A percentile compares a stretch with the other conserved stretches of the same genome.
Conservation (phyloP, 2,797 vertebrate genomes). For the Neomorphus geoffroyi region DNA sequence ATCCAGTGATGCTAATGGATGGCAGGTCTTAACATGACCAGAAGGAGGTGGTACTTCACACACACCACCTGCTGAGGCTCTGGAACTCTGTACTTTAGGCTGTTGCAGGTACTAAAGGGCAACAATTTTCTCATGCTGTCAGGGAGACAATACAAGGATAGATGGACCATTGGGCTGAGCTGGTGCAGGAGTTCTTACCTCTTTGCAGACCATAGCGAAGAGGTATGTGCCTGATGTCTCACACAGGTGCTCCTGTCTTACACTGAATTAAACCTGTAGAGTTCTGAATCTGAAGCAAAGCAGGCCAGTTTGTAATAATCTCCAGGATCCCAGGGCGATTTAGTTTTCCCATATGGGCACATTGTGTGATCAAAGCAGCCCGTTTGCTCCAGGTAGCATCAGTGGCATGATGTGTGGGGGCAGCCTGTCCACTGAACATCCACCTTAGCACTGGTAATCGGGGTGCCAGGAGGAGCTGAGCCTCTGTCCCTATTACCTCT, state of each 20-base stretch:
- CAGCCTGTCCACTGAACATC: too few relatives aligned
- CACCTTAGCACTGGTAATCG: too few relatives aligned
- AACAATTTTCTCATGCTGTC: neutral
- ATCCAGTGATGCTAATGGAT: neutral
- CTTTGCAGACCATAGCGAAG: neutral
- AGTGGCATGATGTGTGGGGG: too few relatives aligned
- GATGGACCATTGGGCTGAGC: neutral
- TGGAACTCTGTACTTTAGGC: rapidly evolving
- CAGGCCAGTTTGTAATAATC: too few relatives aligned
- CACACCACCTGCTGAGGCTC: neutral
- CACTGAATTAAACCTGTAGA: neutral
- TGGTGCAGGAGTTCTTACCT: rapidly evolving
- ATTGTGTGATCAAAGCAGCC: too few relatives aligned
- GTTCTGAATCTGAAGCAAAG: neutral
- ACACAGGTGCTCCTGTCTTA: neutral
- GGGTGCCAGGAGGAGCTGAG: too few relatives aligned
- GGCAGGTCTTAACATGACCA: neutral
- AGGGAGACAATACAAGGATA: neutral
- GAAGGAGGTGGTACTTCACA: neutral
- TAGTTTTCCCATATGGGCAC: too few relatives aligned
- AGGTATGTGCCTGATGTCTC: neutral
- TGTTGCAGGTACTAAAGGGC: neutral
- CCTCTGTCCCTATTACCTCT: too few relatives aligned
- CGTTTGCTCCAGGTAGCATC: too few relatives aligned
- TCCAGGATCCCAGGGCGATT: too few relatives aligned